phyloP scores from a whole-genome alignment of 2,888 invertebrate genomes.

The Subacronicta megacephala region DNA sequence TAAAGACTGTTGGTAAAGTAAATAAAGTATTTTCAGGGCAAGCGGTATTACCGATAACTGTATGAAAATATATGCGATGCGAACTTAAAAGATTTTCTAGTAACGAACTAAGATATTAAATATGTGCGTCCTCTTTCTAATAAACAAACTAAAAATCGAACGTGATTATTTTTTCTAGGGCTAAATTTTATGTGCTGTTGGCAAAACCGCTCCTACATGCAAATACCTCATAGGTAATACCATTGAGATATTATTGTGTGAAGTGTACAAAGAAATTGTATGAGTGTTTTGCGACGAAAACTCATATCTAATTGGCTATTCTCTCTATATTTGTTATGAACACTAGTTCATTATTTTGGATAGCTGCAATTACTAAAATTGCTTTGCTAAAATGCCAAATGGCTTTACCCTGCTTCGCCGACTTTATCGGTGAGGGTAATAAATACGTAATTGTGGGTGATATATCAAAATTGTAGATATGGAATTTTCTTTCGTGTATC shows the following conservation, averaged over 20 bases:
- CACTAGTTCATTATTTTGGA: conserved; percentile 4
- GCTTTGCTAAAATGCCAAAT: conserved; percentile 19
- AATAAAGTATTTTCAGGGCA: not conserved
- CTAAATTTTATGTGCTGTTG: too few relatives aligned
- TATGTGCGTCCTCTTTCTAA: too few relatives aligned
- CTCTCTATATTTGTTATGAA: conserved; percentile 11
- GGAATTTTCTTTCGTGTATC: not conserved
- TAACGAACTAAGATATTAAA: too few relatives aligned
- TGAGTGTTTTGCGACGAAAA: too few relatives aligned
- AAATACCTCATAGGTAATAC: too few relatives aligned
- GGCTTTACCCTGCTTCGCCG: conserved; percentile 15
- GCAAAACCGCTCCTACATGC: too few relatives aligned
- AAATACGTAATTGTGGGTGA: not conserved
- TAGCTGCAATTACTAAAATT: conserved; percentile 17
- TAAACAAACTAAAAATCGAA: too few relatives aligned
- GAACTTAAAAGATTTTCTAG: not conserved
- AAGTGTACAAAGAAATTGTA: too few relatives aligned
- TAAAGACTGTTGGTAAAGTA: conserved; percentile 13
- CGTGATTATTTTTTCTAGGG: too few relatives aligned
- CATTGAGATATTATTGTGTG: too few relatives aligned
- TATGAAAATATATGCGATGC: not conserved
- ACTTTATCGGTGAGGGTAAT: conserved; percentile 14
- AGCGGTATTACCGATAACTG: not conserved
- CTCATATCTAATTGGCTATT: too few relatives aligned
- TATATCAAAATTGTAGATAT: not conserved